phyloP scores from a whole-genome alignment of 2,888 invertebrate genomes.

The Scrobipalpa atriplicella region DNA sequence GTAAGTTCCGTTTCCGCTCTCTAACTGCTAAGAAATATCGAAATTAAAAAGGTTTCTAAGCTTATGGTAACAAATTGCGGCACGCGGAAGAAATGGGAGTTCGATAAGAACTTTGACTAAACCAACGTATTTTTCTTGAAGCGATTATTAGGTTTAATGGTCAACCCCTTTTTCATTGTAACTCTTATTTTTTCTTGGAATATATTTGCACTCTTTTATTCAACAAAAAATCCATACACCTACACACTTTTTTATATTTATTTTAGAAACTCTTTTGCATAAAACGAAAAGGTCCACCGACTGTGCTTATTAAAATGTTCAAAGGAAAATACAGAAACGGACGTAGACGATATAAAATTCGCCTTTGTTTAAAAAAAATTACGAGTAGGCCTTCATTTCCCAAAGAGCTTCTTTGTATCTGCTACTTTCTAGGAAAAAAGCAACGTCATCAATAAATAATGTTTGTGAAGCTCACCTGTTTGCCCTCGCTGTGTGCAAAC shows the following conservation, averaged over 20 bases:
- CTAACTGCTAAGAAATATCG: conserved; percentile 3
- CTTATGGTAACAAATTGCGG: conserved; percentile 7
- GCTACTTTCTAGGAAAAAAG: conserved; percentile 32
- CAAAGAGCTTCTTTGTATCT: conserved; percentile 23
- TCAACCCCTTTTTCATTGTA: neutral
- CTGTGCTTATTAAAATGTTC: neutral
- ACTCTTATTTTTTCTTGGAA: no score
- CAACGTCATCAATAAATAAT: conserved; percentile 49
- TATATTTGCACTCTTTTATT: no score
- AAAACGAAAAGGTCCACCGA: neutral
- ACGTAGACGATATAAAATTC: conserved; percentile 8
- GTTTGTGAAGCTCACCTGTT: conserved; percentile 48
- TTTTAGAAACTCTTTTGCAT: neutral
- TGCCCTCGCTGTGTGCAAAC: conserved; percentile 38
- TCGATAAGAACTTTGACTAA: conserved; percentile 7
- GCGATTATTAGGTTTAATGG: neutral
- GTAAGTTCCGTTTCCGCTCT: neutral
- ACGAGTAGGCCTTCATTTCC: conserved; percentile 19
- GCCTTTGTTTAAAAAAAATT: conserved; percentile 14
- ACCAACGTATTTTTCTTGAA: neutral
- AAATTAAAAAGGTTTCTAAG: conserved; percentile 5
- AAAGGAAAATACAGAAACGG: neutral
- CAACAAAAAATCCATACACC: neutral
- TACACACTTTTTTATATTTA: neutral
- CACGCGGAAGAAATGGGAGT: conserved; percentile 3